Evolutionary conservation across 2,113 vertebrate genomes (phyloP).

Genomic region (Poeciliopsis occidentalis): DNA sequence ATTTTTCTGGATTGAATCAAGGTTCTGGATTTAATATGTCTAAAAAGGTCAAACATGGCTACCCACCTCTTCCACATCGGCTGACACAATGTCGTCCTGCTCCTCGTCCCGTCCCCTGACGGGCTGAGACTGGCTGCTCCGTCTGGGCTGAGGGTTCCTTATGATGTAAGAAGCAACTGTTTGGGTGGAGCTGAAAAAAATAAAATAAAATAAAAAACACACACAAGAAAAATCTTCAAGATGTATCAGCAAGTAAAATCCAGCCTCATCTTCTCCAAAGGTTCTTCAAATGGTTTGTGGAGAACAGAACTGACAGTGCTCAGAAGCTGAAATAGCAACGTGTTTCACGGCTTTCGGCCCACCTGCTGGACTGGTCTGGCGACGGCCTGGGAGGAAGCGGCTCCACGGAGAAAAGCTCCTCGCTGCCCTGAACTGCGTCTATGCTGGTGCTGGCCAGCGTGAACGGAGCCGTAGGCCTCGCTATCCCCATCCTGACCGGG

Average conservation of each 20-base stretch:
- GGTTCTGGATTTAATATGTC: too few species aligned
- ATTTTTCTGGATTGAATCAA: too few species aligned
- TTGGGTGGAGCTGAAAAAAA: slow-evolving; percentile 85
- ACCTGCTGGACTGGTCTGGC: slow-evolving; percentile 98
- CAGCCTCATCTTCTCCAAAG: background rate
- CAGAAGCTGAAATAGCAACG: background rate
- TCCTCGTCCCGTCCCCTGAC: slow-evolving; percentile 95
- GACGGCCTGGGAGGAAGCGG: slow-evolving; percentile 94
- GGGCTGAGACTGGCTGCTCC: slow-evolving; percentile 96
- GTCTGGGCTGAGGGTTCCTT: slow-evolving; percentile 95
- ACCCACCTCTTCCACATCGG: slow-evolving; percentile 96
- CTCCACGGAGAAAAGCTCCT: slow-evolving; percentile 97
- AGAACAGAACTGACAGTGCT: too few species aligned
- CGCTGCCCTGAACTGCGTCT: slow-evolving; percentile 97
- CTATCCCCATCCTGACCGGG: slow-evolving; percentile 96
- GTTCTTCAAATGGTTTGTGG: background rate
- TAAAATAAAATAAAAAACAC: too few species aligned
- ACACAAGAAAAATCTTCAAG: background rate
- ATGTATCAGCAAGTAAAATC: background rate
- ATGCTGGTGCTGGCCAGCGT: slow-evolving; percentile 98
- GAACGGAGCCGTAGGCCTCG: slow-evolving; percentile 95
- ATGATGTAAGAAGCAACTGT: slow-evolving; percentile 96
- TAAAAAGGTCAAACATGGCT: background rate
- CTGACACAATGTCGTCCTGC: slow-evolving; percentile 97
- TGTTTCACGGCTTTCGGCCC: slow-evolving; percentile 22